Base-by-base conservation (phyloP, 1,140 invertebrate genomes). In the Ceratina australensis region DNA sequence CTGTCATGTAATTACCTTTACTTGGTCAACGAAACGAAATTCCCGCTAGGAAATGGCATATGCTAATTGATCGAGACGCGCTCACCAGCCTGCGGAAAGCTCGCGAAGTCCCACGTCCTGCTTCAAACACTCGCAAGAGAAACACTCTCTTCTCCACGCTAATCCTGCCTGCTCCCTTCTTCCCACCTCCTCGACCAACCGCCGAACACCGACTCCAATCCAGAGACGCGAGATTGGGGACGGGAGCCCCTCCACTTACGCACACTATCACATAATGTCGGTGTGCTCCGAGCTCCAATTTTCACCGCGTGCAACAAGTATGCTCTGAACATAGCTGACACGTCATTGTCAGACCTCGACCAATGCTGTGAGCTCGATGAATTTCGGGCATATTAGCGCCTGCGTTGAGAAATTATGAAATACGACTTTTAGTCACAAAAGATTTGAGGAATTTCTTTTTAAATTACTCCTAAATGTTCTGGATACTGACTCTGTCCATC, bases 261-360 rank as follows among this genome's bases (percentile, higher is more conserved):
- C n/a, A n/a, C n/a, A n/a, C n/a, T n/a, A n/a, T n/a, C n/a, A n/a
- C n/a, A n/a, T n/a, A n/a, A n/a, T n/a, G n/a, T n/a, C n/a, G n/a
- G n/a, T n/a, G n/a, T n/a, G n/a, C n/a, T n/a, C n/a, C n/a, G n/a
- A n/a, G n/a, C 24, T 68, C 24, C 65, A n/a, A 42, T 42, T 10
- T 54, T 15, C 16, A 13, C 65, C 61, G 81, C 80, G 66, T 72
- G 80, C 82, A 83, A 83, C 82, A 83, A 83, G 82, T 83, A 82
- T 69, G 26, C 56, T 73, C 71, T 71, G 81, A 83, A 83, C 63
- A 49, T 79, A 83, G 81, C 57, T 1, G 69, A 59, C 20, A 8
- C 1, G 50, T 54, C 0, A 20, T 20, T 15, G 3, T 47, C 5
- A 59, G 52, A 57, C 42, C 33, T 61, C 49, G 67, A 61, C 74